Base-by-base conservation (phyloP, 2,888 invertebrate species). In the Tenthredo amoena region DNA sequence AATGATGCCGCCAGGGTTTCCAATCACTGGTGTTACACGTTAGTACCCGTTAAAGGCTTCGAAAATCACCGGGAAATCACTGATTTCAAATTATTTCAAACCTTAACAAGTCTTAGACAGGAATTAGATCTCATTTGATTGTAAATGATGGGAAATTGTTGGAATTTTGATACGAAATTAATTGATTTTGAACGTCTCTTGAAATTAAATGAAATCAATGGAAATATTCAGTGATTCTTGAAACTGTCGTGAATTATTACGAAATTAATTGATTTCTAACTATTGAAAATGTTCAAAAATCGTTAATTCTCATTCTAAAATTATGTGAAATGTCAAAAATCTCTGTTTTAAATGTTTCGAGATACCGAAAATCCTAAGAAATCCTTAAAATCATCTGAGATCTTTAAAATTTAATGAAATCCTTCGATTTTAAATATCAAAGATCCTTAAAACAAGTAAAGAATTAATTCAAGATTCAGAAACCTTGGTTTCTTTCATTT, bases 1-100 rank as follows among this genome's bases (percentile, higher is more conserved):
- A 86, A 94, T 94, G 93, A 93, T 93, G 90, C 93, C 93, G 15
- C 94, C 95, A 12, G 94, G 94, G 65, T 94, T 94, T 83, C 90
- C 93, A 0, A 91, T 94, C 90, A 89, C 93, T 18, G 92, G 93
- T 18, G 94, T 94, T 85, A 94, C 94, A 85, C 93, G 94, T 94
- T 89, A 93, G 94, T 90, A 71, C 43, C 6, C 9, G 15, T 26
- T 50, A 2, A 18, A 21, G 6, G 3, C 2, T 21, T 12, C 1
- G 12, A 47, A 12, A 47, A 3, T 0, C 47, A 6, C 10, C 0
- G 65, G 31, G 9, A 6, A 50, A 50, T 34, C 0, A 58, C 26
- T 26, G 26, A 26, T 26, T 0, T 26, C 26, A 26, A 26, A 26
- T 26, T 26, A 26, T 26, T 26, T 26, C 26, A 26, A 0, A 26